A percentile compares a stretch with the other conserved stretches of the same genome.
Evolutionary conservation across 2,113 vertebrate species (phyloP).

Genomic region (Tichodroma muraria): DNA sequence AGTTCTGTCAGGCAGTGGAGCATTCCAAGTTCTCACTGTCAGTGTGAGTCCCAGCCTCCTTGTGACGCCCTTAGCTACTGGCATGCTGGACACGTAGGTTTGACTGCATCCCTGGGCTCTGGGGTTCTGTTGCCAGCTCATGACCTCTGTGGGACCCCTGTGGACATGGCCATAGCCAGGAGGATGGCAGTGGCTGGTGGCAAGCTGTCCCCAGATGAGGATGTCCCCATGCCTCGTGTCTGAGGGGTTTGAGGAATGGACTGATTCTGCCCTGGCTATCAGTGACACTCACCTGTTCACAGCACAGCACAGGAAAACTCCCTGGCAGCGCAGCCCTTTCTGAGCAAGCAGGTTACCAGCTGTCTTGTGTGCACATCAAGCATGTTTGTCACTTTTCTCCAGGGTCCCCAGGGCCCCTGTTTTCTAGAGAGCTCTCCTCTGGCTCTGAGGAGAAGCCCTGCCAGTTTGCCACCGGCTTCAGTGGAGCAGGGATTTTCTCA

Average conservation of each 20-base stretch:
- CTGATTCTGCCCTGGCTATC: not conserved
- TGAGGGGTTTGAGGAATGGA: not conserved
- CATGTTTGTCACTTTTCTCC: not conserved
- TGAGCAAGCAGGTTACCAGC: not conserved
- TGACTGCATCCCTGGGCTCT: not conserved
- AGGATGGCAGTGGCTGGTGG: fast-evolving
- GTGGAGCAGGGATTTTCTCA: not conserved
- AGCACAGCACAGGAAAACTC: not conserved
- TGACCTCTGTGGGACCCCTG: no score
- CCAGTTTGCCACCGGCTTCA: not conserved
- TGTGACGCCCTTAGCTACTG: not conserved
- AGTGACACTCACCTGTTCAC: fast-evolving
- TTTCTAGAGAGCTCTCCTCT: not conserved
- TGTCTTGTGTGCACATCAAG: not conserved
- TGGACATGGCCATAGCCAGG: fast-evolving
- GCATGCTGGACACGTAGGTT: fast-evolving
- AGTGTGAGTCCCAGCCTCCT: no score
- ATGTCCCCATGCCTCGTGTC: fast-evolving
- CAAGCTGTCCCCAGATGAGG: fast-evolving
- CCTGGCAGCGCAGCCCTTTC: not conserved
- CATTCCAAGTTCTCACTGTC: fast-evolving
- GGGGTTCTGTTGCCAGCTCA: not conserved
- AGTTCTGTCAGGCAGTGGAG: not conserved
- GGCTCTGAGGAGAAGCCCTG: not conserved
- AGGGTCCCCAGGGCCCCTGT: not conserved